Percentiles rank a stretch among this genome's conserved stretches.
These are phyloP conservation scores for Macrotrachela quadricornifera DNA, from an alignment of 1,140 invertebrate genomes.

Conservation along the genomic window DNA sequence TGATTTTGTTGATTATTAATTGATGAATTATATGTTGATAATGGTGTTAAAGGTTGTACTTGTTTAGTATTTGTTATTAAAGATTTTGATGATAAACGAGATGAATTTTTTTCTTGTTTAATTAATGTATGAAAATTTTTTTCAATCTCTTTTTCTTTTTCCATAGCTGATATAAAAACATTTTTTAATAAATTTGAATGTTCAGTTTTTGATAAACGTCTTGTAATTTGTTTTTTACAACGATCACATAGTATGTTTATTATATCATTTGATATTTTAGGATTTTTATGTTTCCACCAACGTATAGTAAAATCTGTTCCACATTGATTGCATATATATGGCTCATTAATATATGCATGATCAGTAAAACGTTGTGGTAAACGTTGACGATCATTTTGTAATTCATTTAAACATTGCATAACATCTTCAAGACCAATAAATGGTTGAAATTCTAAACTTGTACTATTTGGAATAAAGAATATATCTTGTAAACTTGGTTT, in stretches of 20 bases:
- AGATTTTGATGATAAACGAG: too few relatives aligned
- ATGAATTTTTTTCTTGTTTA: too few relatives aligned
- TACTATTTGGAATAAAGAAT: constrained; percentile 93
- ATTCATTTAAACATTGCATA: constrained; percentile 66
- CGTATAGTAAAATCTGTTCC: constrained; percentile 89
- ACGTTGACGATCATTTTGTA: constrained; percentile 26
- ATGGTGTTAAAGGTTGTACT: too few relatives aligned
- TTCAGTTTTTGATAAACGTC: constrained; percentile 88
- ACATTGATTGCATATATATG: constrained; percentile 79
- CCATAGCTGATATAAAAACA: constrained; percentile 82
- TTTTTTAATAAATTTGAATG: constrained; percentile 88
- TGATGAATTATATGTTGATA: too few relatives aligned
- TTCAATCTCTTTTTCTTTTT: constrained; percentile 94
- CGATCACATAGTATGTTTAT: constrained; percentile 72
- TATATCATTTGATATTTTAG: constrained; percentile 17
- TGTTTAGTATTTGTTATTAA: too few relatives aligned
- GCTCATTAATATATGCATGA: constrained; percentile 14
- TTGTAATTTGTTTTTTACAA: constrained; percentile 87
- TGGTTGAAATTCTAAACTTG: constrained; percentile 87
- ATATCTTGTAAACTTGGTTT: constrained; percentile 92
- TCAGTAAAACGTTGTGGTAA: too few relatives aligned
- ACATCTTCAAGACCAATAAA: constrained; percentile 83
- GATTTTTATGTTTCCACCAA: constrained; percentile 53
- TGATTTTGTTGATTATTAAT: too few relatives aligned
- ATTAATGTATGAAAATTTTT: constrained; percentile 40